Evolutionary conservation across 2,113 vertebrate species (phyloP), one percentile per base, ranked within the genome.

Genomic region (Oryzias curvinotus): DNA sequence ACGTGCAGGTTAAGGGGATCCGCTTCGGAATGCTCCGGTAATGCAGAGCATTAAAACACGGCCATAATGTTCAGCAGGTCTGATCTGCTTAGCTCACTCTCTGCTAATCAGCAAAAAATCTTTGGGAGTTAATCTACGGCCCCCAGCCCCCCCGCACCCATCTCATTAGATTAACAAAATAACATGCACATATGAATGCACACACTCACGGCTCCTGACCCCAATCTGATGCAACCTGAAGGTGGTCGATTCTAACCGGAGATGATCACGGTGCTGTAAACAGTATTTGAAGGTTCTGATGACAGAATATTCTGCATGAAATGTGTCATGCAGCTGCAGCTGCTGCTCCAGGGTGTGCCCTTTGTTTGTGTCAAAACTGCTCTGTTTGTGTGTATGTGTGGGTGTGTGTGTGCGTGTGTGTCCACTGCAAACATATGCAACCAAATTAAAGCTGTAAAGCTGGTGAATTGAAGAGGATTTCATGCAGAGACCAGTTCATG

Each of bases 391-490:
- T 68, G 62, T 65, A 65, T 71, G 55, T 74, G 81, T 73, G 77
- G 76, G 73, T 71, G 63, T 63, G 72, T 67, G 75, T 82, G 76
- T 74, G 81, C 75, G 66, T 56, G 73, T 81, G 81, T 84, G 75
- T 78, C 70, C 75, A 60, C 73, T 69, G 78, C 80, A 90, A 87
- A 84, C 85, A 92, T 87, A 90, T 90, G 87, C 89, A 92, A 84
- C 80, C 82, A 89, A 87, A 91, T 87, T 90, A 91, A 90, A 90
- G 80, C 88, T 85, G 65, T 89, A 91, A 92, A 91, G 86, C 89
- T 87, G 88, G 71, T 78, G 82, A 91, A 91, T 83, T 85, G 85
- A 91, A 90, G 85, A 90, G 91, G 90, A 92, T 91, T 91, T 90
- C 80, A 90, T 81, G 77, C 81, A 70, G 81, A 86, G 81, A 75